A percentile compares a stretch with the other conserved stretches of the same genome.
phyloP scores from a whole-genome alignment of 2,113 vertebrate species.

The Tragelaphus buxtoni region DNA sequence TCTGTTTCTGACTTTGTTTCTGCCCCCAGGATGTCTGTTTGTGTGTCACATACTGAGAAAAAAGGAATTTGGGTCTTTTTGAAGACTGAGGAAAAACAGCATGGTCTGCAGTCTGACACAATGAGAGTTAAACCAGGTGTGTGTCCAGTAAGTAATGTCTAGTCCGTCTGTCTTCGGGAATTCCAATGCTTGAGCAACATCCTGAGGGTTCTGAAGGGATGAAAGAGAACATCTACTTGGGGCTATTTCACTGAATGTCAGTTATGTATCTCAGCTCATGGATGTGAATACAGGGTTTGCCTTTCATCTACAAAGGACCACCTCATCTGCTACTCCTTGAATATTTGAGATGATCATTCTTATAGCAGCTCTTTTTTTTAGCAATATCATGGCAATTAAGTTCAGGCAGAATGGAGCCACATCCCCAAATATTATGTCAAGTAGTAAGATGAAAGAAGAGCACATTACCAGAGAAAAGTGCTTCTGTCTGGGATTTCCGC shows the following conservation, averaged over 20 bases:
- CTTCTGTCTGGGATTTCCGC: background rate
- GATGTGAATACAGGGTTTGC: background rate
- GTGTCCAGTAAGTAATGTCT: background rate
- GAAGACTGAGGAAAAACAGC: background rate
- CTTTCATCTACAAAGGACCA: constrained; percentile 44
- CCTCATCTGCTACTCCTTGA: background rate
- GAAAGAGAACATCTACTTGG: background rate
- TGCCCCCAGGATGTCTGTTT: background rate
- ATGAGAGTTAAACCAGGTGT: background rate
- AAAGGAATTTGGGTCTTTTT: background rate
- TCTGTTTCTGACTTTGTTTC: background rate
- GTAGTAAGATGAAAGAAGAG: constrained; percentile 20
- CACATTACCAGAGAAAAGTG: background rate
- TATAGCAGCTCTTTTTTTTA: constrained; percentile 34
- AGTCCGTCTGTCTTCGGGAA: background rate
- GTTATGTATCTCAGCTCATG: constrained; percentile 2
- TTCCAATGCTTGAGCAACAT: background rate
- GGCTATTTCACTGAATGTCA: constrained; percentile 7
- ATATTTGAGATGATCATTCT: constrained; percentile 30
- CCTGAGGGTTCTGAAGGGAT: background rate
- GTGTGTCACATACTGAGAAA: background rate
- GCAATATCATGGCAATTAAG: constrained; percentile 24
- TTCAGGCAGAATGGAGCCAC: constrained; percentile 28
- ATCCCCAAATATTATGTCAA: background rate
- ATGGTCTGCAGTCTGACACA: background rate